Evolutionary conservation across 2,888 invertebrate genomes (phyloP).

Genomic region (Nasonia oneida): DNA sequence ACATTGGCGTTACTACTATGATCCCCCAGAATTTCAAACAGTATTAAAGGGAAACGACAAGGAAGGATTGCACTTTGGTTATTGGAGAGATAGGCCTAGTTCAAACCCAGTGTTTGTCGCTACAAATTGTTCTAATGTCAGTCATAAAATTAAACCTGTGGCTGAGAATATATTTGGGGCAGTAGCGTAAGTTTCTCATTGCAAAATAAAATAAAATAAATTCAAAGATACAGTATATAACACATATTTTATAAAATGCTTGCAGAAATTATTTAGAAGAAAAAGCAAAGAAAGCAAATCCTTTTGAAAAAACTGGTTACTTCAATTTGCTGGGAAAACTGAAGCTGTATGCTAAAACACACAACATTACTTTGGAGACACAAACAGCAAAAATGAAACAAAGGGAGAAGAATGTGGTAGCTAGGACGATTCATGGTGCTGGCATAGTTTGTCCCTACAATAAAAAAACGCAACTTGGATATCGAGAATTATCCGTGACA

Average conservation of each 20-base stretch:
- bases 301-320: conserved; percentile 84
- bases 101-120: conserved; percentile 89
- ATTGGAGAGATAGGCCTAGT: conserved; percentile 91
- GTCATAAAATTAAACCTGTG: conserved; percentile 85
- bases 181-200: conserved; percentile 82
- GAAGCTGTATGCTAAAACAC: conserved; percentile 83
- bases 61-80: conserved; percentile 91
- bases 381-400: conserved; percentile 83
- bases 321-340: conserved; percentile 83
- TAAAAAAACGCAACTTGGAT: conserved; percentile 91
- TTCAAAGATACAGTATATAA: background rate
- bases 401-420: conserved; percentile 83
- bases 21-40: conserved; percentile 97
- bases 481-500: conserved; percentile 87
- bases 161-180: conserved; percentile 91
- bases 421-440: conserved; percentile 88
- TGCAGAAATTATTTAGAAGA: conserved; percentile 81
- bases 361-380: conserved; percentile 82
- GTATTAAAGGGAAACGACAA: conserved; percentile 85
- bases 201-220: background rate
- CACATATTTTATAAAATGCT: conserved; percentile 50
- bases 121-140: conserved; percentile 85
- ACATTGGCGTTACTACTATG: conserved; percentile 95
- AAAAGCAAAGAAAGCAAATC: conserved; percentile 78
- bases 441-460: conserved; percentile 93